Percentiles rank a stretch among this genome's conserved stretches.
These are phyloP conservation scores for Podargus strigoides DNA, from an alignment of 2,797 vertebrate species.

Conservation along the genomic window DNA sequence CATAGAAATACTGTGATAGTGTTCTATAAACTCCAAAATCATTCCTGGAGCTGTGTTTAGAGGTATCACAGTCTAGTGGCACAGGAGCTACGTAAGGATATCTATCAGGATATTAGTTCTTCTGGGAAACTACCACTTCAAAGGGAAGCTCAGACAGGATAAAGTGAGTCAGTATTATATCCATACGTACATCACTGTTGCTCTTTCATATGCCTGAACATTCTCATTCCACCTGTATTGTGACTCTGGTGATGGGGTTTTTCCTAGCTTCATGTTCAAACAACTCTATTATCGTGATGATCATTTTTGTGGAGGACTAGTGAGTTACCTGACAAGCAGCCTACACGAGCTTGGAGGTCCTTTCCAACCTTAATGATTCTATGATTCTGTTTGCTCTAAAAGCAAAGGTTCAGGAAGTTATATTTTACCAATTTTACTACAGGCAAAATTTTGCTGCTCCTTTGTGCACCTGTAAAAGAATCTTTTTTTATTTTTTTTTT, in stretches of 20 bases:
- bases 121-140: not conserved
- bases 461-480: not conserved
- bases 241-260: not conserved
- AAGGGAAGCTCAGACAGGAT: not conserved
- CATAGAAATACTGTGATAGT: not conserved
- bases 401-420: not conserved
- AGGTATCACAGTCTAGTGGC: not conserved
- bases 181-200: rapidly evolving
- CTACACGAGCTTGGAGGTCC: too few species aligned
- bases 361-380: too few species aligned
- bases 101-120: not conserved
- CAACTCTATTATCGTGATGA: not conserved
- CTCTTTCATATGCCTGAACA: not conserved
- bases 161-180: not conserved
- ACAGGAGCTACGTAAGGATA: not conserved
- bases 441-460: not conserved
- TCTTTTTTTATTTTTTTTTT: too few species aligned
- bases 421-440: not conserved
- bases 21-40: not conserved
- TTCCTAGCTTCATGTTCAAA: not conserved
- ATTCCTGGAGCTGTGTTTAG: not conserved
- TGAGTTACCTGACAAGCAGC: not conserved
- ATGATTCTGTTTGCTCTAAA: not conserved
- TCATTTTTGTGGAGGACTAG: not conserved
- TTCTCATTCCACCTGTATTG: not conserved